Base-by-base conservation (phyloP, 2,888 invertebrate species). In the Drosophila anceps region DNA sequence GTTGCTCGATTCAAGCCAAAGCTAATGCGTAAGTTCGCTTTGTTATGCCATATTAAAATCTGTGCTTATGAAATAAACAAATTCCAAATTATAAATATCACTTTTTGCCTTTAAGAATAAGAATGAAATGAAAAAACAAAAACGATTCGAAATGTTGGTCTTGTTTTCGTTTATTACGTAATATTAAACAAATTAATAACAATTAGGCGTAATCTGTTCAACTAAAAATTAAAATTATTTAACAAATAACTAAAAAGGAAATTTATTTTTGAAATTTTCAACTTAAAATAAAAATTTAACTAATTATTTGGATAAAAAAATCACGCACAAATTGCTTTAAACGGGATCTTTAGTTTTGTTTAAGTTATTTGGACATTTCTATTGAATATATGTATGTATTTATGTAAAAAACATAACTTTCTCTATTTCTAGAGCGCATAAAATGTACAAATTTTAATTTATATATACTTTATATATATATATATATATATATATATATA, bases 181-280 rank as follows among this genome's bases (percentile, higher is more conserved):
- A 74, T 86, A 70, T 82, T 84, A 61, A 84, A 87, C 73, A 82
- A 89, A 82, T 79, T 64, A 87, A 82, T 82, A 84, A 84, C 84
- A 84, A 84, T 67, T 62, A 64, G 62, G 58, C 61, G 27, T 79
- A 70, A 73, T 67, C 18, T 39, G 59, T 68, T 83, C 41, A 77
- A 84, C 75, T 82, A 84, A 84, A 84, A 76, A 69, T 88, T 88
- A 89, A 84, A 87, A 89, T 76, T 84, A 89, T 88, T 76, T 88
- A 89, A 84, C 90, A 88, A 88, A 72, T 85, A 83, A 81, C 67
- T 89, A 86, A 85, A 64, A 55, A 27, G 69, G 58, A 81, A 86
- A 71, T 64, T 58, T 44, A 33, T 65, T 50, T 31, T 50, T 50
- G 31, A 50, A 50, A 8, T 13, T 18, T 35, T 62, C 46, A 68